Percentiles rank a stretch among this genome's conserved stretches.
Conservation (phyloP, 1,140 invertebrate species). For the Paraescarpia echinospica region DNA sequence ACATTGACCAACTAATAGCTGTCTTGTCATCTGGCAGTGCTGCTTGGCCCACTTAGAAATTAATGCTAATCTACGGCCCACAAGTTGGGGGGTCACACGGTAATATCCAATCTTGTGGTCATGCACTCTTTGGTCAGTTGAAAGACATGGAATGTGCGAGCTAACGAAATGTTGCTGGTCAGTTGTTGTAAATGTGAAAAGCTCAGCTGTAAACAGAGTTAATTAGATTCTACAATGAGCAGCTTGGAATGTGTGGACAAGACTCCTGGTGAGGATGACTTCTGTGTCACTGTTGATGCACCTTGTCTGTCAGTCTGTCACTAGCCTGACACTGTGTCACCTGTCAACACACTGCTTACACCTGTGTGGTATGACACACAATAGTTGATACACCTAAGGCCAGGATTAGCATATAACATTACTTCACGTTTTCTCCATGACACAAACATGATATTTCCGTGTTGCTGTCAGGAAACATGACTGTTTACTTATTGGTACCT, state of each 20-base stretch:
- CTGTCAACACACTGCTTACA: neutral
- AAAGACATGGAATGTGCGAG: neutral
- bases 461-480: neutral
- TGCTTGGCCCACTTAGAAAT: neutral
- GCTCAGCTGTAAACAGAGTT: neutral
- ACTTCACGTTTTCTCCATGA: neutral
- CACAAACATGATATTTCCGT: neutral
- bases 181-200: neutral
- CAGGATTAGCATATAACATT: neutral
- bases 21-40: neutral
- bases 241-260: neutral
- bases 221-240: neutral
- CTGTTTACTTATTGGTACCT: neutral
- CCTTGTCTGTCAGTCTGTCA: slow-evolving; percentile 2
- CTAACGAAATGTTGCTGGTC: neutral
- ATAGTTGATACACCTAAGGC: neutral
- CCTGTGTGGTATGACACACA: neutral
- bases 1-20: neutral
- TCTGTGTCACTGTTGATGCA: neutral
- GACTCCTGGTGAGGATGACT: neutral
- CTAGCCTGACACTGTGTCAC: neutral
- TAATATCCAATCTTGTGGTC: slow-evolving; percentile 1
- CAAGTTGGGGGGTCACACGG: neutral
- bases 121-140: neutral
- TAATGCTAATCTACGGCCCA: neutral